These are phyloP conservation scores for Dascillus cervinus DNA, from an alignment of 2,888 invertebrate species.

Conservation along the genomic window DNA sequence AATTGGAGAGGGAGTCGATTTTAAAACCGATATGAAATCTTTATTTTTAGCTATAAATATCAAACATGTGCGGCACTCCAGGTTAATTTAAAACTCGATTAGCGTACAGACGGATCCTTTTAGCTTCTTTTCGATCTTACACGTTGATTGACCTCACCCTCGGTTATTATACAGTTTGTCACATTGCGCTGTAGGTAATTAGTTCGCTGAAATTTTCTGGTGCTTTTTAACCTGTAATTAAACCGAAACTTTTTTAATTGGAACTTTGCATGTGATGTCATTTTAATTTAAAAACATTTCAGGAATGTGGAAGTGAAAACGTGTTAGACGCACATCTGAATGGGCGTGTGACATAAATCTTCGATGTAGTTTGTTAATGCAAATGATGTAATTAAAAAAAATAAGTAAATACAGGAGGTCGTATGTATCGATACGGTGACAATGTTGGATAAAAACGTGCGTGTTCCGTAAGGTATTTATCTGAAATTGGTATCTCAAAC, in stretches of 20 bases:
- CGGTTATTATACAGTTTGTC: slow-evolving; percentile 19
- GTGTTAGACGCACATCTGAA: no score
- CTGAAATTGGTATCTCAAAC: no score
- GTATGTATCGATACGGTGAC: no score
- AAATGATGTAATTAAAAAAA: no score
- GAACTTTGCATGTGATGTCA: no score
- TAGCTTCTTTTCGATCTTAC: slow-evolving; percentile 17
- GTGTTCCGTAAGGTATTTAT: no score
- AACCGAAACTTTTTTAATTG: not conserved
- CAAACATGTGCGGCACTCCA: slow-evolving; percentile 18
- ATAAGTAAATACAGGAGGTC: no score
- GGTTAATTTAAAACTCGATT: slow-evolving; percentile 25
- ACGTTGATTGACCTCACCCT: slow-evolving; percentile 19
- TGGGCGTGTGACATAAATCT: no score
- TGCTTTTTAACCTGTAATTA: slow-evolving; percentile 3
- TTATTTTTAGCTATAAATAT: slow-evolving; percentile 21
- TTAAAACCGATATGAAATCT: slow-evolving; percentile 14
- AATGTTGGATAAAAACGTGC: no score
- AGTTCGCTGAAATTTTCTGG: slow-evolving; percentile 14
- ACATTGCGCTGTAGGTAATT: slow-evolving; percentile 18
- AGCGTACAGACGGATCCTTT: slow-evolving; percentile 16
- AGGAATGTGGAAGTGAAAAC: no score
- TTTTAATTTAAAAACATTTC: no score
- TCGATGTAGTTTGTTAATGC: no score
- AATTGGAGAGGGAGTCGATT: not conserved